These are phyloP conservation scores for Sula dactylatra DNA, from an alignment of 2,113 vertebrate species.

Conservation along the genomic window DNA sequence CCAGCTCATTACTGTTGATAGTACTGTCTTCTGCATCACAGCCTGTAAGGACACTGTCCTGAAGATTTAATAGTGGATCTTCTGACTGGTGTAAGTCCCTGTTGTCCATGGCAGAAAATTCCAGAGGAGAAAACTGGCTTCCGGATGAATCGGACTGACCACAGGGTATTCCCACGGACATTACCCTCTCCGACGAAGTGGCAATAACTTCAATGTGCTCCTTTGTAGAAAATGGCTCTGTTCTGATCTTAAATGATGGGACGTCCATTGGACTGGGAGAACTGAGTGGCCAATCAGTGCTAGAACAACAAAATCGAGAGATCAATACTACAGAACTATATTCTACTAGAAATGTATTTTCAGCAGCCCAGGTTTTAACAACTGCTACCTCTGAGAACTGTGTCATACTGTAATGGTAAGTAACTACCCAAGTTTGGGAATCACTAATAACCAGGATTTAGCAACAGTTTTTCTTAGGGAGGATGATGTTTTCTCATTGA, in stretches of 20 bases:
- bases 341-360: not conserved
- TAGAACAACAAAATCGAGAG: conserved; percentile 40
- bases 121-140: conserved; percentile 70
- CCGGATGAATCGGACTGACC: conserved; percentile 68
- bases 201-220: conserved; percentile 74
- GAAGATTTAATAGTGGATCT: conserved; percentile 43
- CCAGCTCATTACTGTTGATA: conserved; percentile 74
- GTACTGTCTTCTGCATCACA: conserved; percentile 75
- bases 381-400: not conserved
- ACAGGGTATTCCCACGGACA: conserved; percentile 68
- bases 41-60: conserved; percentile 82
- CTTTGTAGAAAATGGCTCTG: conserved; percentile 75
- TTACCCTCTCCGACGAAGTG: conserved; percentile 17
- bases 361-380: not conserved
- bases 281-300: conserved; percentile 92
- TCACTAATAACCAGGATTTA: not conserved
- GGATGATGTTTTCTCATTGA: not conserved
- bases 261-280: conserved; percentile 88
- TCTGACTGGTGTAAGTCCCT: conserved; percentile 32
- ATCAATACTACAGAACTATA: not conserved
- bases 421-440: not conserved
- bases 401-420: not conserved
- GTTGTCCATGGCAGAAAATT: conserved; percentile 46
- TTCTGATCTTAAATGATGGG: conserved; percentile 89
- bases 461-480: not conserved